Conservation (phyloP, 2,797 vertebrate genomes). For the Mormyrops boulengeri region DNA sequence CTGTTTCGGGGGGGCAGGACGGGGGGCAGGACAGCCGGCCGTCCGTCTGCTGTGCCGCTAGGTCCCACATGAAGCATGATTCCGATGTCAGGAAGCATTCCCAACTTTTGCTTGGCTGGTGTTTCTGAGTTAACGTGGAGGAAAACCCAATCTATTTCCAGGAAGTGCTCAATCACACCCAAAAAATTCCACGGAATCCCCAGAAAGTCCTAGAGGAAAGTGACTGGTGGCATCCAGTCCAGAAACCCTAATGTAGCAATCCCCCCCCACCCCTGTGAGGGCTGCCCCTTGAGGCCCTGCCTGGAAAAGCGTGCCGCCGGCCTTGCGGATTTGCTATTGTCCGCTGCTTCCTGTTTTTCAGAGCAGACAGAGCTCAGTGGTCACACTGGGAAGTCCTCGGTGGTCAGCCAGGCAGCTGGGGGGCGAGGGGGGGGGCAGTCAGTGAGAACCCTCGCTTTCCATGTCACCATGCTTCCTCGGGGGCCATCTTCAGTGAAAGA, state of each 20-base stretch:
- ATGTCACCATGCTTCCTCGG: background rate
- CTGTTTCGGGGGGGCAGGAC: conserved; percentile 26
- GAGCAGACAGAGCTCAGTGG: background rate
- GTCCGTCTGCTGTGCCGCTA: conserved; percentile 29
- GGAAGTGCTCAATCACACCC: background rate
- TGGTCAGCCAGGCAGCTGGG: background rate
- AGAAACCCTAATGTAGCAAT: background rate
- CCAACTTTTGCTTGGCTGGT: background rate
- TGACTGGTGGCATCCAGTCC: background rate
- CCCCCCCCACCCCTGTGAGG: background rate
- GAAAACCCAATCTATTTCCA: background rate
- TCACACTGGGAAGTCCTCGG: background rate
- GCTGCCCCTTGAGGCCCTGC: background rate
- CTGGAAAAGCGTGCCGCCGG: background rate
- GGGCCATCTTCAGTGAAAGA: conserved; percentile 4
- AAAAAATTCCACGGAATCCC: background rate
- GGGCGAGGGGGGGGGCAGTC: too few species aligned
- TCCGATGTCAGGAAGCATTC: background rate
- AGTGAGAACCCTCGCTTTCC: background rate
- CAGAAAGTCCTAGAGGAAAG: background rate
- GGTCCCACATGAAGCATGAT: background rate
- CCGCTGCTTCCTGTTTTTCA: conserved; percentile 42
- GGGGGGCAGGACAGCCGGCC: conserved; percentile 45
- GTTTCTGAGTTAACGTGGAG: background rate
- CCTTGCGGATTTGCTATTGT: conserved; percentile 37